Percentiles rank a stretch among this genome's conserved stretches.
phyloP scores from a whole-genome alignment of 2,888 invertebrate genomes.

The Frankliniella intonsa region DNA sequence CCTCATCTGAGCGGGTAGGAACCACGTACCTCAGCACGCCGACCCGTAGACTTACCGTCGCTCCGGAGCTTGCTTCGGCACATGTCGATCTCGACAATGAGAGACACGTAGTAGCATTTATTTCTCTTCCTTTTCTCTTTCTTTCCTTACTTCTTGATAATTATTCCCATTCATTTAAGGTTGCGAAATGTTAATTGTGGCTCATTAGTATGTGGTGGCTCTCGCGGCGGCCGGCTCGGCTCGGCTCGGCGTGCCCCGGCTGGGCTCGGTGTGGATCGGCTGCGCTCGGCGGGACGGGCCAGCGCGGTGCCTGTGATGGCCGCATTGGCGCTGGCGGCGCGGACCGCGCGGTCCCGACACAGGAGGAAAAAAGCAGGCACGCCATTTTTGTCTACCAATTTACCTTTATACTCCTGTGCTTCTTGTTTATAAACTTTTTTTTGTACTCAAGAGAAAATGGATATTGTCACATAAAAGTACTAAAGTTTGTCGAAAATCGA shows the following conservation, averaged over 20 bases:
- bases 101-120: too few relatives aligned
- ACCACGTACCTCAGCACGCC: background rate
- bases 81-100: too few relatives aligned
- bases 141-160: background rate
- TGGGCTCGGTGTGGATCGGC: background rate
- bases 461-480: too few relatives aligned
- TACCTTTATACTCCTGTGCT: too few relatives aligned
- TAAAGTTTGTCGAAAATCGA: too few relatives aligned
- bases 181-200: constrained; percentile 25
- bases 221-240: background rate
- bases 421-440: too few relatives aligned
- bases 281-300: background rate
- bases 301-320: constrained; percentile 8
- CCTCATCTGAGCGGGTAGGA: background rate
- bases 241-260: background rate
- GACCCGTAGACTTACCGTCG: too few relatives aligned
- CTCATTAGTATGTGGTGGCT: constrained; percentile 15
- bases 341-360: too few relatives aligned
- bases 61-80: too few relatives aligned
- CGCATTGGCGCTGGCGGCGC: background rate
- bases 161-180: constrained; percentile 25
- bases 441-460: too few relatives aligned
- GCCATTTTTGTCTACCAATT: too few relatives aligned
- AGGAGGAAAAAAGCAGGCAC: too few relatives aligned
- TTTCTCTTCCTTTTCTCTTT: background rate